A percentile compares a stretch with the other conserved stretches of the same genome.
Conservation (phyloP, 2,113 vertebrate genomes). For the Artemisiospiza belli region DNA sequence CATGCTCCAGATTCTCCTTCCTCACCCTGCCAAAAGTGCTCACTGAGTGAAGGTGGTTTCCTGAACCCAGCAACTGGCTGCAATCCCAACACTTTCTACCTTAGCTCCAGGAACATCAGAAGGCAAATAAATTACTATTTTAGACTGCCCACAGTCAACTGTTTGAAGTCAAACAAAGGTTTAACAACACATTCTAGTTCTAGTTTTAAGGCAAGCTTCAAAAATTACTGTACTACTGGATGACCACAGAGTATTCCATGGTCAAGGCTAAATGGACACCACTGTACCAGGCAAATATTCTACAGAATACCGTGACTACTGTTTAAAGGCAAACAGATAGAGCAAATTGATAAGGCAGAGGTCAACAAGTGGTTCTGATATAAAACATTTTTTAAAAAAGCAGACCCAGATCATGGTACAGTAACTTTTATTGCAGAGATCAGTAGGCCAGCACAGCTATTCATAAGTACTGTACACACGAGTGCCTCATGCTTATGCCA, state of each 20-base stretch:
- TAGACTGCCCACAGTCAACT: neutral
- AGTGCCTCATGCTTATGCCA: neutral
- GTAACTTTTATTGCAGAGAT: constrained; percentile 8
- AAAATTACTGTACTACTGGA: neutral
- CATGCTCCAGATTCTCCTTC: neutral
- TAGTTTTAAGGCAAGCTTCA: neutral
- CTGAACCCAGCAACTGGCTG: neutral
- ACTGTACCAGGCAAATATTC: neutral
- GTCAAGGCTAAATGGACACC: neutral
- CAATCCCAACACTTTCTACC: neutral
- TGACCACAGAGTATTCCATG: neutral
- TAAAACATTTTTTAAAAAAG: neutral
- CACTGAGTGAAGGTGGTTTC: neutral
- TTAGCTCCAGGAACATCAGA: neutral
- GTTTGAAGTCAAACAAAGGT: neutral
- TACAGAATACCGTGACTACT: neutral
- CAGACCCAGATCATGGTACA: neutral
- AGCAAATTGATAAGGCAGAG: neutral
- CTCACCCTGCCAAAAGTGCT: neutral
- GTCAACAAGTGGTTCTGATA: neutral
- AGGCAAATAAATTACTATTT: neutral
- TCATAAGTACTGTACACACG: neutral
- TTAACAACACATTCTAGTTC: neutral
- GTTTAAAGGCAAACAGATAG: constrained; percentile 11
- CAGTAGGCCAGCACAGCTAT: neutral